A percentile compares a stretch with the other conserved stretches of the same genome.
phyloP scores from a whole-genome alignment of 2,797 vertebrate genomes.

The Propithecus deckenii region DNA sequence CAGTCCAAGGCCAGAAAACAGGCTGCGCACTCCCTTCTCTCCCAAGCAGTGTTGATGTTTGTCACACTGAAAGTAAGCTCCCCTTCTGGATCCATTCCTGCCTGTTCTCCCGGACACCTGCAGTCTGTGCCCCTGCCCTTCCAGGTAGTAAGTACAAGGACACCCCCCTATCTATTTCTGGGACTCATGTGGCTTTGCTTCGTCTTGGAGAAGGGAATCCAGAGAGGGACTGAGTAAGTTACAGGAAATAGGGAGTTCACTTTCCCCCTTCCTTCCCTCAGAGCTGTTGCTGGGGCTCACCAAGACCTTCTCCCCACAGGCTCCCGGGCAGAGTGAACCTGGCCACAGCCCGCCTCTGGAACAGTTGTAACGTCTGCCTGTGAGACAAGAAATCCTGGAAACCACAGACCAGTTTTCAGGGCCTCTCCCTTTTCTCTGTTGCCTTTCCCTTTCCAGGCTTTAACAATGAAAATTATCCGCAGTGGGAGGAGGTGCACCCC shows the following conservation, averaged over 20 bases:
- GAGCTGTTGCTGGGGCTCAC: not conserved
- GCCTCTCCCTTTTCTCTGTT: too few species aligned
- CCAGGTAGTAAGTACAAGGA: not conserved
- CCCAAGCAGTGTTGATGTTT: not conserved
- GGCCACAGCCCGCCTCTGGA: not conserved
- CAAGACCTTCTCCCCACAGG: not conserved
- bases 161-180: not conserved
- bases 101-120: not conserved
- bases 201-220: not conserved
- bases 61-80: not conserved
- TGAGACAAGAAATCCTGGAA: not conserved
- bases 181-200: not conserved
- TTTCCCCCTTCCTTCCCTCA: not conserved
- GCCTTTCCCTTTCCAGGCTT: not conserved
- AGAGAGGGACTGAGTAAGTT: not conserved
- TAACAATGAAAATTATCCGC: not conserved
- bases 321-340: not conserved
- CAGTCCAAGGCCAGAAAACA: not conserved
- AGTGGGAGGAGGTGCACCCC: not conserved
- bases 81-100: not conserved
- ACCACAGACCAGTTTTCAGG: not conserved
- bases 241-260: not conserved
- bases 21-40: not conserved
- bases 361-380: not conserved
- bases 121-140: not conserved